Base-by-base conservation (phyloP, 37 sponge, comb jelly and placozoan genomes). In the Crambe crambe region DNA sequence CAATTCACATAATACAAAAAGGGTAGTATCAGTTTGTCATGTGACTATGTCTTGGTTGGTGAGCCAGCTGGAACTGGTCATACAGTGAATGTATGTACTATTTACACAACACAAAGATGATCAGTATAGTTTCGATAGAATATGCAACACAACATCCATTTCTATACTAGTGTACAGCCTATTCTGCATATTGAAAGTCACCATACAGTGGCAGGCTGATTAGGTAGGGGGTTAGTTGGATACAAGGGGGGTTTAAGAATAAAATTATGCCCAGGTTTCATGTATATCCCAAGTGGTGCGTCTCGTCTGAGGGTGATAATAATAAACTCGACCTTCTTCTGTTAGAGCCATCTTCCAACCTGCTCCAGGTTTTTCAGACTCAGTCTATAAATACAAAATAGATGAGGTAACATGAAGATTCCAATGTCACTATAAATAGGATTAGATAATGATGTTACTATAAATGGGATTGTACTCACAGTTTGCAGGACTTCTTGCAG, bases 251-350 rank as follows among this genome's bases (percentile, higher is more conserved):
- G n/a, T n/a, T n/a, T n/a, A n/a, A n/a, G n/a, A n/a, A n/a, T n/a
- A n/a, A n/a, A n/a, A n/a, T 72, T 68, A 71, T 73, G 76, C 29
- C 54, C 63, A 78, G 26, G 91, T 90, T 56, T 90, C 86, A 25
- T 60, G 38, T 1, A 85, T 44, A 26, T 85, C 75, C 91, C 91
- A 90, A 2, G 91, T 83, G 3, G 91, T 82, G 9, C 64, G 72
- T 42, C 83, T 66, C 42, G 86, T 82, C n/a, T 34, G 56, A 4
- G 68, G 42, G 56, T 90, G 75, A 51, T 82, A 90, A 42, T 82
- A 90, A 61, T 90, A 90, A 18, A 77, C 62, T 2, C 70, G 72
- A 4, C 86, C 91, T 38, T 86, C 83, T 29, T 78, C 69, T 4
- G 56, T 85, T 25, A 42, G 51, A 30, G 75, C 83, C 39, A 70